Evolutionary conservation across 2,113 vertebrate genomes (phyloP).

Genomic region (Rhynchopsitta pachyrhyncha): DNA sequence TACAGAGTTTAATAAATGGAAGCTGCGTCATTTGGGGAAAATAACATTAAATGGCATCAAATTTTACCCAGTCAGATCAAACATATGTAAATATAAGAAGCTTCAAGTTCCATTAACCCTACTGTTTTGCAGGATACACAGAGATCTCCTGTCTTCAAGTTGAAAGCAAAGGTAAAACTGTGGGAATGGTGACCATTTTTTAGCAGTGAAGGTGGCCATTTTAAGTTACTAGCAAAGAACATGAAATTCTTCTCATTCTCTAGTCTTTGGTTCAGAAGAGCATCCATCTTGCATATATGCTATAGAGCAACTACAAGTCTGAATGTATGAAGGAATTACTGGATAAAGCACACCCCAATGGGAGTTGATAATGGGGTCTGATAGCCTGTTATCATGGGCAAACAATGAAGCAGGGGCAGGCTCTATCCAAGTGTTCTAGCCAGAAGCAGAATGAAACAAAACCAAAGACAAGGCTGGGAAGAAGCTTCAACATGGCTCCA

Average conservation of each 20-base stretch:
- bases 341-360: not conserved
- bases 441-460: not conserved
- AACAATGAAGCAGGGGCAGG: not conserved
- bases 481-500: not conserved
- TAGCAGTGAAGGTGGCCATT: not conserved
- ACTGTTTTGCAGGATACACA: not conserved
- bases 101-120: not conserved
- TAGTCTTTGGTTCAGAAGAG: not conserved
- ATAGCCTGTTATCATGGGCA: not conserved
- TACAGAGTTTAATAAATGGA: not conserved
- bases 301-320: not conserved
- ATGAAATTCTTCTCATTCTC: not conserved
- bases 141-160: not conserved
- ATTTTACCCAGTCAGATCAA: not conserved
- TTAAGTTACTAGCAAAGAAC: not conserved
- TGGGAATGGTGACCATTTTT: not conserved
- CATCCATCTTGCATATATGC: not conserved
- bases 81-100: not conserved
- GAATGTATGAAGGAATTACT: not conserved
- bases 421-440: not conserved
- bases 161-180: not conserved
- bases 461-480: not conserved
- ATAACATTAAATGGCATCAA: not conserved
- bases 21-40: not conserved
- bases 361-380: not conserved